Evolutionary conservation across 2,113 vertebrate genomes (phyloP), one percentile per base, ranked within the genome.

Genomic region (Oostethus manadensis): DNA sequence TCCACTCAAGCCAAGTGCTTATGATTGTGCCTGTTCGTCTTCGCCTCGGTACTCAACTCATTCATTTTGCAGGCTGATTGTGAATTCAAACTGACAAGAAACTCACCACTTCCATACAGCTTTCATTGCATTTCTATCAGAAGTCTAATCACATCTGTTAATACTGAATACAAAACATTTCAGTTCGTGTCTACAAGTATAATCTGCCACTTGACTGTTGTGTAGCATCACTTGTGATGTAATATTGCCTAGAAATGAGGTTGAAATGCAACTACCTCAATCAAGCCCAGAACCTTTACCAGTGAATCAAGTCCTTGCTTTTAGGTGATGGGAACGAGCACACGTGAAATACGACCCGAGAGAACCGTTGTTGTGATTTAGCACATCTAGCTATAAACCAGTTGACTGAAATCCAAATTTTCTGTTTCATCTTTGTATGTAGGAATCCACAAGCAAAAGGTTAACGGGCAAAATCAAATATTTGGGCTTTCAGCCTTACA

Each of bases 1-100:
- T 88, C 80, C 79, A 73, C 87, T 83, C 77, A 82, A 83, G 81
- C 86, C 86, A 86, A 84, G 82, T 81, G 80, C 86, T 87, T 78
- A 81, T 77, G 83, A 84, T 80, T 80, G 53, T 21, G 77, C 79
- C 80, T 84, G 82, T 68, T 84, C 79, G 79, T 84, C 84, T 74
- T 79, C 66, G 76, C 79, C 84, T 77, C 75, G 49, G 75, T 77
- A 84, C 84, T 85, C 79, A 86, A 77, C 78, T 82, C 84, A 88
- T 87, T 87, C 84, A 86, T 87, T 88, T n/a, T 84, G 66, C 73
- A 80, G 84, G 74, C 83, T 83, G 79, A 85, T 84, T 84, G 85
- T 86, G 82, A 87, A 87, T 88, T 86, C 81, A 79, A 80, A 79
- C 72, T 76, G 66, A 43, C 53, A 56, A 82, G 70, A 81, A 62